Evolutionary conservation across 2,113 vertebrate genomes (phyloP).

Genomic region (Baryphthengus martii): DNA sequence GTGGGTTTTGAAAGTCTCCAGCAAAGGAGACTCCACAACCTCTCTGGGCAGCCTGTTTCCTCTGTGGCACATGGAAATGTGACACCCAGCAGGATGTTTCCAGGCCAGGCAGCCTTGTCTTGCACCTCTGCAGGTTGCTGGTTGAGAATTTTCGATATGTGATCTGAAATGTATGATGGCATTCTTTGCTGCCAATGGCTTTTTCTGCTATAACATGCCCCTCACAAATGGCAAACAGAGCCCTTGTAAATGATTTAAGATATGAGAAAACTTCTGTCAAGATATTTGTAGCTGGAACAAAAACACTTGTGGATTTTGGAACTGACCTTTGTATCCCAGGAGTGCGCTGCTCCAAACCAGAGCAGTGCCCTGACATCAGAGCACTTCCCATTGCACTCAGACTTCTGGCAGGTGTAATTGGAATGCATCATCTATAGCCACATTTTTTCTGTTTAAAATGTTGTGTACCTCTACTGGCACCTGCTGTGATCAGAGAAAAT

Average conservation of each 20-base stretch:
- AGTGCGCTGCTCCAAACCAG: background rate
- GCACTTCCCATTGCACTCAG: background rate
- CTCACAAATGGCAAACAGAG: no score
- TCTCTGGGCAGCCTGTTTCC: background rate
- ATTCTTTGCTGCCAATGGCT: no score
- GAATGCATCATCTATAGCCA: background rate
- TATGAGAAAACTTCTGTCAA: background rate
- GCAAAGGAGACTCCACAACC: no score
- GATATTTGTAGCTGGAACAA: background rate
- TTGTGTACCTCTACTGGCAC: background rate
- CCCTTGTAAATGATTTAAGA: background rate
- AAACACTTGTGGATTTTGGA: background rate
- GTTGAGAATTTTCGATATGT: background rate
- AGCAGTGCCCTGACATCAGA: background rate
- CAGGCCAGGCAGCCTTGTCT: background rate
- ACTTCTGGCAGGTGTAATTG: rapidly evolving
- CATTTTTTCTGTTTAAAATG: background rate
- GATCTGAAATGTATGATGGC: background rate
- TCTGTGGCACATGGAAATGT: rapidly evolving
- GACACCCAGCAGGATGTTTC: background rate
- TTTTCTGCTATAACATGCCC: no score
- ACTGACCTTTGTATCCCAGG: background rate
- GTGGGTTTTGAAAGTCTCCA: background rate
- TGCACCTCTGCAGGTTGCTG: background rate
- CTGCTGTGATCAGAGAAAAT: background rate